Evolutionary conservation across 2,888 invertebrate species (phyloP).

Genomic region (Smittia aterrima): DNA sequence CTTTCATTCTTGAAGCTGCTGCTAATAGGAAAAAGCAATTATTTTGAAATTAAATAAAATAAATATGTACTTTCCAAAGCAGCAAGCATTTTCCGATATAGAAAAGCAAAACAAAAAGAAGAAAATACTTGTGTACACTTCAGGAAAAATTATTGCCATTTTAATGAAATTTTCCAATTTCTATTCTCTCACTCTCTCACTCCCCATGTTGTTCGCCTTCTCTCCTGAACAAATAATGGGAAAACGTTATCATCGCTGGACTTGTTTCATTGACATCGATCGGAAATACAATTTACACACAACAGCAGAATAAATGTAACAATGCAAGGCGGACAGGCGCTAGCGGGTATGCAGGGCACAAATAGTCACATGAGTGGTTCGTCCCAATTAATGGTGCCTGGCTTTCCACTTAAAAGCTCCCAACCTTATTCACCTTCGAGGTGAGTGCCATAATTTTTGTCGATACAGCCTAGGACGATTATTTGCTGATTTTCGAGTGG

Average conservation of each 20-base stretch:
- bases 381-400: slow-evolving; percentile 82
- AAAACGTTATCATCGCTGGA: not conserved
- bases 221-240: not conserved
- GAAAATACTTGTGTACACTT: slow-evolving; percentile 17
- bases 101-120: not conserved
- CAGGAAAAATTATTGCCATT: slow-evolving; percentile 27
- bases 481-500: slow-evolving; percentile 17
- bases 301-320: slow-evolving; percentile 44
- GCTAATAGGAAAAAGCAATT: slow-evolving; percentile 40
- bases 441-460: slow-evolving; percentile 45
- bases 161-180: slow-evolving; percentile 34
- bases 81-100: not conserved
- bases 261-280: not conserved
- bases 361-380: slow-evolving; percentile 63
- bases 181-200: slow-evolving; percentile 1
- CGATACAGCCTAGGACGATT: slow-evolving; percentile 14
- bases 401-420: slow-evolving; percentile 74
- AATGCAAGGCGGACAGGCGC: slow-evolving; percentile 52
- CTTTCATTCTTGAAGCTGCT: not conserved
- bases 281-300: not conserved
- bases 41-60: slow-evolving; percentile 39
- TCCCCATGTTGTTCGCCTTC: not conserved
- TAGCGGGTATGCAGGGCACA: slow-evolving; percentile 60
- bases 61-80: slow-evolving; percentile 27
- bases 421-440: slow-evolving; percentile 85